These are phyloP conservation scores for Pollachius pollachius DNA, from an alignment of 2,113 vertebrate species.

Conservation along the genomic window DNA sequence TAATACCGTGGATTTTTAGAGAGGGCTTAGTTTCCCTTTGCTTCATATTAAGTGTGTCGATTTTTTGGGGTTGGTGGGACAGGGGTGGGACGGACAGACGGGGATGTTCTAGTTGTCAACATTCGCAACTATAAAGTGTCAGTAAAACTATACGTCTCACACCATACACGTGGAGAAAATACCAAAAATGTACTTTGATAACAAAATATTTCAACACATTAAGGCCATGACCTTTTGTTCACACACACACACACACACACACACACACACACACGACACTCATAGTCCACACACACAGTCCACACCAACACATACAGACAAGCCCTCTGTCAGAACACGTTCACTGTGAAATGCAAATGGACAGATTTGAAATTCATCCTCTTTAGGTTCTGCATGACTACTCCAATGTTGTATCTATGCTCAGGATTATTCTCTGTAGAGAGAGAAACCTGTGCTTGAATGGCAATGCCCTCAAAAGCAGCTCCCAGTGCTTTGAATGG, in stretches of 20 bases:
- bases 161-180: not conserved
- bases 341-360: conserved; percentile 73
- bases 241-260: not conserved
- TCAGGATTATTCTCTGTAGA: conserved; percentile 75
- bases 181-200: not conserved
- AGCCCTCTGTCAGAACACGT: conserved; percentile 61
- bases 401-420: conserved; percentile 77
- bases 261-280: not conserved
- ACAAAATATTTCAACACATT: not conserved
- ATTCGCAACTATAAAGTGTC: not conserved
- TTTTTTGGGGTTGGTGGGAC: not conserved
- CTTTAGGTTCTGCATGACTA: conserved; percentile 75
- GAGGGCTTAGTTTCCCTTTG: too few species aligned
- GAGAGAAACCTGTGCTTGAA: conserved; percentile 71
- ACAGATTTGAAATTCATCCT: conserved; percentile 73
- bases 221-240: not conserved
- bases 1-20: not conserved
- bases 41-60: not conserved
- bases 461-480: conserved; percentile 71
- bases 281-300: too few species aligned
- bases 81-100: too few species aligned
- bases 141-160: not conserved
- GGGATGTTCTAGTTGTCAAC: not conserved
- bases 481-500: conserved; percentile 72
- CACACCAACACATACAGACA: not conserved